Evolutionary conservation across 2,113 vertebrate species (phyloP).

Genomic region (Bostrychus sinensis): DNA sequence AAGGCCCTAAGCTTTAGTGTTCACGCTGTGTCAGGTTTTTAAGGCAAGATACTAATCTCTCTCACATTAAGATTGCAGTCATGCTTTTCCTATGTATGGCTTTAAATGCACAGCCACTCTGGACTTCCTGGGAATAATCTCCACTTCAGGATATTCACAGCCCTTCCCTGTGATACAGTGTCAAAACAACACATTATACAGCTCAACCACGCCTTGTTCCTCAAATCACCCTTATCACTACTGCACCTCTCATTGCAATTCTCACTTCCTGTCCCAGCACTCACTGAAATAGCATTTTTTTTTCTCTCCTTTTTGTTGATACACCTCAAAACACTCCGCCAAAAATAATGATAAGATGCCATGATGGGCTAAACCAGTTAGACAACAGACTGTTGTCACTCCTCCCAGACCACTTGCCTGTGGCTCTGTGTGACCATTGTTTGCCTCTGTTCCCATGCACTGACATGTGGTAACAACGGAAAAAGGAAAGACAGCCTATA

Average conservation of each 20-base stretch:
- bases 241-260: slow-evolving; percentile 48
- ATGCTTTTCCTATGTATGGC: slow-evolving; percentile 70
- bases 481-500: slow-evolving; percentile 45
- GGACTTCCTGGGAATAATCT: slow-evolving; percentile 77
- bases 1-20: slow-evolving; percentile 24
- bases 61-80: slow-evolving; percentile 72
- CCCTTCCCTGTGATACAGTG: slow-evolving; percentile 70
- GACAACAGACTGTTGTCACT: slow-evolving; percentile 55
- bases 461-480: slow-evolving; percentile 79
- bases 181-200: slow-evolving; percentile 73
- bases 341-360: slow-evolving; percentile 32
- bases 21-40: slow-evolving; percentile 71
- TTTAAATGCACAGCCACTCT: slow-evolving; percentile 39
- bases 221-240: slow-evolving; percentile 40
- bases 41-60: slow-evolving; percentile 69
- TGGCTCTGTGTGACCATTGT: slow-evolving; percentile 77
- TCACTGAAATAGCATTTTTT: slow-evolving; percentile 9
- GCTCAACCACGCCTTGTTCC: slow-evolving; percentile 48
- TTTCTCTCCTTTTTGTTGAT: background rate
- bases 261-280: slow-evolving; percentile 43
- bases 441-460: slow-evolving; percentile 74
- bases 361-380: slow-evolving; percentile 59
- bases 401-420: slow-evolving; percentile 64
- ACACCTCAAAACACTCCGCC: background rate
- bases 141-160: slow-evolving; percentile 70